Evolutionary conservation across 2,113 vertebrate species (phyloP).

Genomic region (Petaurus breviceps): DNA sequence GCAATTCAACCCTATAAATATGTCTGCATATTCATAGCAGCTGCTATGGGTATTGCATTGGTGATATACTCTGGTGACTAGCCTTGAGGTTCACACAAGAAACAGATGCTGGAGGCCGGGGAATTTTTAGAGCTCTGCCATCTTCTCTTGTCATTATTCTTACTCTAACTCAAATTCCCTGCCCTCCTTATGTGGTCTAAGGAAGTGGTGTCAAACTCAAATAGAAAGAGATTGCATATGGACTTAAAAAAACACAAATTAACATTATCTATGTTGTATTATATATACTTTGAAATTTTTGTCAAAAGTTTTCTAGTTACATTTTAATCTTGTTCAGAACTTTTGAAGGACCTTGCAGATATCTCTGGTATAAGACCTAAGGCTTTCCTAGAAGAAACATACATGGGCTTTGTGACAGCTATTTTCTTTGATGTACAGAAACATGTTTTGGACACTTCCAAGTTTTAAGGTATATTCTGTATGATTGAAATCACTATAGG

Average conservation of each 20-base stretch:
- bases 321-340: not conserved
- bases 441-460: not conserved
- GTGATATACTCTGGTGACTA: not conserved
- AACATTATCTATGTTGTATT: not conserved
- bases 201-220: not conserved
- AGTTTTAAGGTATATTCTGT: not conserved
- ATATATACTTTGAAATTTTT: not conserved
- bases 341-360: not conserved
- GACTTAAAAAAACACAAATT: not conserved
- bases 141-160: not conserved
- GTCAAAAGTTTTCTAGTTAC: not conserved
- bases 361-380: not conserved
- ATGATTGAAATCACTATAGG: not conserved
- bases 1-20: no score
- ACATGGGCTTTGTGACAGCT: not conserved
- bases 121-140: not conserved
- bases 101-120: not conserved
- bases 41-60: no score
- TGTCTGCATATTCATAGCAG: no score
- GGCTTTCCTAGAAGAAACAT: not conserved
- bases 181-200: not conserved
- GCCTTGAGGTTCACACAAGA: not conserved
- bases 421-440: not conserved
- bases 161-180: not conserved
- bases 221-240: not conserved